Evolutionary conservation across 1,140 invertebrate genomes (phyloP).

Genomic region (Pseudomyrmex pallidus): DNA sequence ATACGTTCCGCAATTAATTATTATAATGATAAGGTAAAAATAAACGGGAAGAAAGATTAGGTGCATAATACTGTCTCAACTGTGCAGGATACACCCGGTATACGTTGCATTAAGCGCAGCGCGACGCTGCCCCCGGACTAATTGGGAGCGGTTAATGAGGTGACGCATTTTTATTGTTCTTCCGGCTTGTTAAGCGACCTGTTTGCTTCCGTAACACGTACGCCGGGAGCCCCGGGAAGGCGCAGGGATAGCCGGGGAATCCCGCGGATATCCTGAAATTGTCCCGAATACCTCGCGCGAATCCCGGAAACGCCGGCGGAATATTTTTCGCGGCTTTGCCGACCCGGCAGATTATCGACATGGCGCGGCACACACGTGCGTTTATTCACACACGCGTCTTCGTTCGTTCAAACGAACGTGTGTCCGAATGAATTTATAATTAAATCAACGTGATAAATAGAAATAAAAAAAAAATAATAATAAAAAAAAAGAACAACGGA

Average conservation of each 20-base stretch:
- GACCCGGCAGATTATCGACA: conserved; percentile 67
- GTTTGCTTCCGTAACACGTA: conserved; percentile 67
- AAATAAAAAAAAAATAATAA: conserved; percentile 30
- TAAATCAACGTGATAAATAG: conserved; percentile 43
- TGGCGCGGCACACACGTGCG: conserved; percentile 13
- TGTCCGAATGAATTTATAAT: conserved; percentile 17
- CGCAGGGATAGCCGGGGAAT: conserved; percentile 51
- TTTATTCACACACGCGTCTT: conserved; percentile 37
- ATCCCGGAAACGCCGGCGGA: conserved; percentile 58
- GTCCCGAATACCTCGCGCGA: conserved; percentile 44
- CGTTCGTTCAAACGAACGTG: conserved; percentile 40
- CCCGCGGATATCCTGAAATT: conserved; percentile 65
- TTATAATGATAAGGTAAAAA: background rate
- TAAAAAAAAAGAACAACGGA: background rate
- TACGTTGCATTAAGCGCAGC: conserved; percentile 49
- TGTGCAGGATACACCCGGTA: conserved; percentile 30
- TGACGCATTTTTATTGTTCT: conserved; percentile 59
- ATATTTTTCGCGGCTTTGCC: conserved; percentile 61
- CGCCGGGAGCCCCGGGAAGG: conserved; percentile 41
- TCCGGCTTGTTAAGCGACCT: conserved; percentile 63
- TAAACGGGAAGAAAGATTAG: background rate
- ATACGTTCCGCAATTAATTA: conserved; percentile 13
- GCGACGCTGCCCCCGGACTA: conserved; percentile 48
- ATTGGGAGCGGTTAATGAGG: conserved; percentile 64
- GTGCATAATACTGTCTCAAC: conserved; percentile 15